phyloP scores from a whole-genome alignment of 2,113 vertebrate genomes.

The Maylandia zebra region DNA sequence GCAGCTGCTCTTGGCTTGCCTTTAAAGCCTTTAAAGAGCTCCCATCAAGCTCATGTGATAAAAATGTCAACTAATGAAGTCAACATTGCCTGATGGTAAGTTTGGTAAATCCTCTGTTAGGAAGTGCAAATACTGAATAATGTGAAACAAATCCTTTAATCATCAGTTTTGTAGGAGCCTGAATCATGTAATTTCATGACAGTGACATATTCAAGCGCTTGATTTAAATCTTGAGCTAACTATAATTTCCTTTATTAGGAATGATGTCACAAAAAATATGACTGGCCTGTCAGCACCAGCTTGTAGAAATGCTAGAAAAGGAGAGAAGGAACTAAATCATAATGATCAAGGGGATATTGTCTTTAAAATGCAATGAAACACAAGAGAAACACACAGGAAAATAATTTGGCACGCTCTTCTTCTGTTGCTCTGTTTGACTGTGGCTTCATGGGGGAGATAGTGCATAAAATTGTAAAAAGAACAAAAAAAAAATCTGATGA shows the following conservation, averaged over 20 bases:
- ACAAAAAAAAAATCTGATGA: background rate
- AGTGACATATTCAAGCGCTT: background rate
- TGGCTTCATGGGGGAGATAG: background rate
- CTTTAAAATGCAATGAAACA: background rate
- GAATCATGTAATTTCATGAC: background rate
- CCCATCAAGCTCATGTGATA: background rate
- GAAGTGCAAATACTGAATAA: background rate
- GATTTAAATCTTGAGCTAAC: background rate
- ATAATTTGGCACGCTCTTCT: background rate
- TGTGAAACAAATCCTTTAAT: background rate
- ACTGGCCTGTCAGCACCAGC: background rate
- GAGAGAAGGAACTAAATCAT: background rate
- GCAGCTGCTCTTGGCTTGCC: background rate
- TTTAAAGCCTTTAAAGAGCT: background rate
- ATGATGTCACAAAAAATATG: background rate
- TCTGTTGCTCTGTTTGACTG: background rate
- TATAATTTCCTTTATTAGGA: background rate
- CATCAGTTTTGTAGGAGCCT: background rate
- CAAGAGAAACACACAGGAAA: background rate
- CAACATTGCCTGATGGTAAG: background rate
- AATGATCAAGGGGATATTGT: background rate
- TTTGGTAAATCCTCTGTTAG: background rate
- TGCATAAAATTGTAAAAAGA: background rate
- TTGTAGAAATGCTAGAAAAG: background rate
- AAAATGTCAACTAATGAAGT: background rate